Base-by-base conservation (phyloP, 2,113 vertebrate species). In the Orientallactaga bullata region DNA sequence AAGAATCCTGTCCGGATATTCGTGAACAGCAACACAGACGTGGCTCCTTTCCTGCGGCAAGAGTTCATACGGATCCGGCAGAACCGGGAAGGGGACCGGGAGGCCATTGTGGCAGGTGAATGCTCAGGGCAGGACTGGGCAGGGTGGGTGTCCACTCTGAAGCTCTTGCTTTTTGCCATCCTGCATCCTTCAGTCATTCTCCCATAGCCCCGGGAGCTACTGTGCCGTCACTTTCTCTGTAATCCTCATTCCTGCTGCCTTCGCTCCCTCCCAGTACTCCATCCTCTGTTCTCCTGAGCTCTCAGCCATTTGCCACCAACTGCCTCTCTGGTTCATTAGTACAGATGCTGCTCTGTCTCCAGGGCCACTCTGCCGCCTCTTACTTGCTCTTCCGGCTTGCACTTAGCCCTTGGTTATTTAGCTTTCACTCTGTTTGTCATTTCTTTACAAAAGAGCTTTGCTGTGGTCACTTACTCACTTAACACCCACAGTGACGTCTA, bases 21-120 rank as follows among this genome's bases (percentile, higher is more conserved):
- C 77, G 99, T 99, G 32, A 99, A 99, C 97, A 99, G 99, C 96
- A 99, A 99, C 97, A 99, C 99, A 0, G 99, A 99, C 0, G 99
- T 99, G 30, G 99, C 99, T 2, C 99, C 99, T 3, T 99, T 99
- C 97, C 98, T 99, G 88, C 98, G 99, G 12, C 99, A 99, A 95
- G 99, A 99, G 93, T 99, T 99, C 60, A 97, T 99, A 85, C 98
- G 99, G 1, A 99, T 99, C 94, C 98, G 99, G 95, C 98, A 98
- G 0, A 99, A 98, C 93, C 96, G 98, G 28, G 99, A 99, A 89
- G 99, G 99, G 30, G 99, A 99, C 97, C 92, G 99, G 21, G 99
- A 99, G 95, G 99, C 99, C 4, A 98, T 99, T 23, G 99, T 99
- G 16, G 98, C 99, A 68, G 99, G 99, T 99, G 71, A 95, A 87